Conservation (phyloP, 2,113 vertebrate species). For the Puma concolor region DNA sequence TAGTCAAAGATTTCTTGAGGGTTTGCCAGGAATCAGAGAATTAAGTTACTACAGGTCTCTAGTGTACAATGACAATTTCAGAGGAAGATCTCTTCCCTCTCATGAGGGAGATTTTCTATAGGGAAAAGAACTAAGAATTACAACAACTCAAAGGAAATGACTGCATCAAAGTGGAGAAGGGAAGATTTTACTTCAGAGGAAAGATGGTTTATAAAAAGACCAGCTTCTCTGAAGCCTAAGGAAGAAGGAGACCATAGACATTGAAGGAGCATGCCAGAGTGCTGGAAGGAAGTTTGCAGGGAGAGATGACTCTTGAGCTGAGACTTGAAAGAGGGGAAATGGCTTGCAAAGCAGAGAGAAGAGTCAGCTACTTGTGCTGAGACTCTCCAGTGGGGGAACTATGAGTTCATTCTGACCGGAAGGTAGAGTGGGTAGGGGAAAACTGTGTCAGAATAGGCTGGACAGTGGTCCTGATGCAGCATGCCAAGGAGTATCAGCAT, state of each 20-base stretch:
- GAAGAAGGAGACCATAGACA: background rate
- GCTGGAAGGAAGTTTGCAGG: background rate
- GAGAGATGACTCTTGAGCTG: background rate
- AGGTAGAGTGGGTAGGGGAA: background rate
- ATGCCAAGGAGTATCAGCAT: background rate
- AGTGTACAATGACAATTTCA: slow-evolving; percentile 28
- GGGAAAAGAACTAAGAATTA: slow-evolving; percentile 35
- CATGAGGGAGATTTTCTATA: slow-evolving; percentile 12
- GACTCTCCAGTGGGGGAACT: background rate
- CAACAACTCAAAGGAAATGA: slow-evolving; percentile 39
- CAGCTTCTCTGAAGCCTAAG: background rate
- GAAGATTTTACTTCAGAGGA: slow-evolving; percentile 21
- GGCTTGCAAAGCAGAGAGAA: background rate
- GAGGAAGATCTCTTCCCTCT: slow-evolving; percentile 4
- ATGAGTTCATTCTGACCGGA: background rate
- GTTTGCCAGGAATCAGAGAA: slow-evolving; percentile 20
- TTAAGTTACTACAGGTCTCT: background rate
- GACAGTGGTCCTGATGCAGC: background rate
- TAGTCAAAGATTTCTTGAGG: slow-evolving; percentile 28
- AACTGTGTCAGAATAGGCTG: background rate
- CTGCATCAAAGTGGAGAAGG: background rate
- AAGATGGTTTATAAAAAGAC: background rate
- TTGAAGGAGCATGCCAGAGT: background rate
- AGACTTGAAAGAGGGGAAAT: background rate
- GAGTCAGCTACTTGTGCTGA: background rate